phyloP scores from a whole-genome alignment of 1,140 invertebrate genomes.

The Homalodisca vitripennis region DNA sequence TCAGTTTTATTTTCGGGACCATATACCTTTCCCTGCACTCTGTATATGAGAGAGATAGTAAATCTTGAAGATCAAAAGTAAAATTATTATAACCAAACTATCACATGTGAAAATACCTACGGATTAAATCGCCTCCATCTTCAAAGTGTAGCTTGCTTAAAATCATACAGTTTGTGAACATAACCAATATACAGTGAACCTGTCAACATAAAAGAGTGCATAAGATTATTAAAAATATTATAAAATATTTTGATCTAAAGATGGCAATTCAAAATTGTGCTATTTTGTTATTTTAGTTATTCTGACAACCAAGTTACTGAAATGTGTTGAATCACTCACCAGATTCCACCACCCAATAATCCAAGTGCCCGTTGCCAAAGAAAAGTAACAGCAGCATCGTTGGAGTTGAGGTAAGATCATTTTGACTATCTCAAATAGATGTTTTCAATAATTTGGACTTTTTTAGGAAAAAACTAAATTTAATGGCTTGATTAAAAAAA shows the following conservation, averaged over 20 bases:
- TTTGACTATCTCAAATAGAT: neutral
- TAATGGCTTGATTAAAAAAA: neutral
- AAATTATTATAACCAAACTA: neutral
- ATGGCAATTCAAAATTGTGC: neutral
- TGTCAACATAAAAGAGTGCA: neutral
- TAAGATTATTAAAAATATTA: neutral
- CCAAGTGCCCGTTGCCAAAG: neutral
- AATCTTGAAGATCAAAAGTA: neutral
- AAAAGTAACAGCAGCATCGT: neutral
- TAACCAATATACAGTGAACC: neutral
- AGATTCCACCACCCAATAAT: neutral
- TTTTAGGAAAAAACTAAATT: neutral
- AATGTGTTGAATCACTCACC: neutral
- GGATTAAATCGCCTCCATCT: neutral
- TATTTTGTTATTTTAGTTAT: neutral
- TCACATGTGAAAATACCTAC: neutral
- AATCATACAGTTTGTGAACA: neutral
- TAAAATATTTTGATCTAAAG: neutral
- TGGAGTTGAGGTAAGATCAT: neutral
- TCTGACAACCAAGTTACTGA: neutral
- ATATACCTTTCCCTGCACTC: neutral
- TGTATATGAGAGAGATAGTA: neutral
- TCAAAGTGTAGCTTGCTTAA: neutral
- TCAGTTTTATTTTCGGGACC: neutral
- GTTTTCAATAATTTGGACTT: neutral